Evolutionary conservation across 2,797 vertebrate genomes (phyloP), one percentile per base, ranked within the genome.

Genomic region (Phoeniculus purpureus): DNA sequence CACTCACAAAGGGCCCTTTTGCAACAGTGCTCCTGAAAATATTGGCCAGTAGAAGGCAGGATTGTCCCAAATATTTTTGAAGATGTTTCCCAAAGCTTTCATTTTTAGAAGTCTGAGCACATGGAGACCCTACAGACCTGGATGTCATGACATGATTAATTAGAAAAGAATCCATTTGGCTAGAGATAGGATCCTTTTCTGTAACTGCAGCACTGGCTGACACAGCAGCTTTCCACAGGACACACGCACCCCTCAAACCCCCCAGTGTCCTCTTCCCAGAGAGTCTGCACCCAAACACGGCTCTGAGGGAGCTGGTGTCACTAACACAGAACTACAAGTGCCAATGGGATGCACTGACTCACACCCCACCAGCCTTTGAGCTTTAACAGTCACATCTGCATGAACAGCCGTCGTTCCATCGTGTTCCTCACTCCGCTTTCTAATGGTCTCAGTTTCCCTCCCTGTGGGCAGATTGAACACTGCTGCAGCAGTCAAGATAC

Each of bases 401-500:
- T 31, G 26, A 45, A 61, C 1, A 8, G 61, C 72, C 55, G 72
- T 32, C 37, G 18, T 48, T 55, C 29, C 16, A 23, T 3, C n/a
- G 12, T 16, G 37, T 15, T 25, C 32, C 81, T 26, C 47, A 10
- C 23, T 55, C 26, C 19, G 19, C 43, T 67, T 66, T 32, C 47
- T 8, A 54, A 43, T 0, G 10, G 48, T 7, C 40, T 61, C 43
- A 16, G 43, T 43, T 43, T 43, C 43, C 43, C 43, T 43, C 43
- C 37, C 75, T 23, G 12, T 1, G 7, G 21, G 59, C 55, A 74
- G 4, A 14, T 31, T 15, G 15, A 45, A 26, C 1, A 4, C 13
- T 23, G 26, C 21, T 1, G 0, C 0, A 0, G 62, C 58, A 45
- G 43, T 43, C 43, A 43, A 43, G 48, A 22, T 83, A 99, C 99